Evolutionary conservation across 2,797 vertebrate species (phyloP).

Genomic region (Lagorchestes hirsutus): DNA sequence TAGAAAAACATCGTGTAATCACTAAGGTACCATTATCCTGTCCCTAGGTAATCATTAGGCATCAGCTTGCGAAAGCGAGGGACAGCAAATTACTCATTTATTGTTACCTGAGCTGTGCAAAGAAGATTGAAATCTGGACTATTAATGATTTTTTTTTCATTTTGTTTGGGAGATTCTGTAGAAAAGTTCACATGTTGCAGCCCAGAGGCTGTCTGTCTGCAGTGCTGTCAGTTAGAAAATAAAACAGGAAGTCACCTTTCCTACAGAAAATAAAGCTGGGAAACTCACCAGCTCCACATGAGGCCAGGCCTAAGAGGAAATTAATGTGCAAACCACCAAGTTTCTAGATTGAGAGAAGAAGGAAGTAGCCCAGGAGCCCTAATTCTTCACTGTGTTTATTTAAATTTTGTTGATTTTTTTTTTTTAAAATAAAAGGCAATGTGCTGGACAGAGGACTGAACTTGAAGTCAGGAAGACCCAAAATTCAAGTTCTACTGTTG

Average conservation of each 20-base stretch:
- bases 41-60: slow-evolving; percentile 85
- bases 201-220: slow-evolving; percentile 74
- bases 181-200: slow-evolving; percentile 76
- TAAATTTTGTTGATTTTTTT: not conserved
- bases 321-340: slow-evolving; percentile 65
- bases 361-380: not conserved
- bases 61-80: slow-evolving; percentile 83
- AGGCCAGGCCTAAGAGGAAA: slow-evolving; percentile 64
- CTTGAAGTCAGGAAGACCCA: not conserved
- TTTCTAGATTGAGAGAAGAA: slow-evolving; percentile 64
- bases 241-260: slow-evolving; percentile 79
- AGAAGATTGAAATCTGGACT: slow-evolving; percentile 86
- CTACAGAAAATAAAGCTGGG: slow-evolving; percentile 66
- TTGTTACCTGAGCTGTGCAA: slow-evolving; percentile 86
- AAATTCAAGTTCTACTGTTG: not conserved
- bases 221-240: slow-evolving; percentile 81
- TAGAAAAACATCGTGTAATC: slow-evolving; percentile 87
- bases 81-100: slow-evolving; percentile 86
- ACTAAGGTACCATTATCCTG: slow-evolving; percentile 85
- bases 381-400: not conserved
- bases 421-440: not conserved
- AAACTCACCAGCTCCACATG: slow-evolving; percentile 72
- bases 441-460: not conserved
- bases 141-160: slow-evolving; percentile 86
- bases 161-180: slow-evolving; percentile 80